Base-by-base conservation (phyloP, 2,888 invertebrate genomes). In the Adela reaumurella region DNA sequence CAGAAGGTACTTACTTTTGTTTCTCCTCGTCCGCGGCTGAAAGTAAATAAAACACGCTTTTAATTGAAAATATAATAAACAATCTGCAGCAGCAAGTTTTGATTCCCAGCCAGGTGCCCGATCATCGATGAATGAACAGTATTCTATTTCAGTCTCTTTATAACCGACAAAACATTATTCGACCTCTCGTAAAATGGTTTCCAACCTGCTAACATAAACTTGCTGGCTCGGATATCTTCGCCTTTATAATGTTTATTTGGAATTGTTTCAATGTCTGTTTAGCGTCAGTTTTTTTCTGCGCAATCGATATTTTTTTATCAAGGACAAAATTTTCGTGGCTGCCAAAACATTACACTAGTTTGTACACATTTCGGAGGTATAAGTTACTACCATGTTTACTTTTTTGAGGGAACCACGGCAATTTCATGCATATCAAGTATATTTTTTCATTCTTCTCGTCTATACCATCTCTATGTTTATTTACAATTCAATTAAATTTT, bases 11-110 rank as follows among this genome's bases (percentile, higher is more conserved):
- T 93, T 82, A 94, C 94, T 92, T 94, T 83, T 94, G 93, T 83
- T 90, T 90, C 63, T 94, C 94, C 83, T 94, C 94, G 81, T 94
- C 94, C 82, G 92, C 92, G 76, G 94, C 94, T 94, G 87, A 76
- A 89, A 89, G 70, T 63, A 65, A 68, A 65, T 57, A 53, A 54
- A 52, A 55, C 4, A 24, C 24, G 6, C 16, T 11, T 42, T 42
- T 42, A 42, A 42, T 42, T 42, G 16, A 11, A 11, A 17, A 6
- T 42, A 11, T 24, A 4, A 24, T 8, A 24, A 8, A 24, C 8
- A 24, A 24, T 24, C 24, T 24, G 24, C 24, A 24, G 24, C 24
- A 24, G 4, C 24, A 24, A 24, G 24, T 24, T 24, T 24, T 24
- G 24, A 24, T 24, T 24, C 4, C 8, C 24, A 24, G n/a, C n/a